phyloP scores from a whole-genome alignment of 2,888 invertebrate species.

The Rotaria socialis region DNA sequence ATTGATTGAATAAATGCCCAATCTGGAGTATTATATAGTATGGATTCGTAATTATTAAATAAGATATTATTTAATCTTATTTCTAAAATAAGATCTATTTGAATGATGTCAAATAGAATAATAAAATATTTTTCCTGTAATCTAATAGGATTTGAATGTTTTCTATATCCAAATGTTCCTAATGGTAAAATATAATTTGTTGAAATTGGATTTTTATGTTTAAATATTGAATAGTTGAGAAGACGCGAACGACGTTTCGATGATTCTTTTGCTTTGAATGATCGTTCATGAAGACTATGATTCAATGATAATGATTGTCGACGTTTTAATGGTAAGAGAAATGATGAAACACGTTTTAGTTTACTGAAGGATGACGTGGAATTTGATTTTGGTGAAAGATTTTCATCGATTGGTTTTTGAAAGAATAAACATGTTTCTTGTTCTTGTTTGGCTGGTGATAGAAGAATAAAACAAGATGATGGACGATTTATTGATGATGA shows the following conservation, averaged over 20 bases:
- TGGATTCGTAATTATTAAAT: background rate
- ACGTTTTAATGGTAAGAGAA: background rate
- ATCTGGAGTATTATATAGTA: background rate
- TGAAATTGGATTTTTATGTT: background rate
- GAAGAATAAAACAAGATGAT: constrained; percentile 1
- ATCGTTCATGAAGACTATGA: constrained; percentile 13
- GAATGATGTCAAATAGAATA: background rate
- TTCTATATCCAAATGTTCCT: background rate
- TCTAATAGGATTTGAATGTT: background rate
- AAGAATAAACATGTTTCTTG: background rate
- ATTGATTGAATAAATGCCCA: background rate
- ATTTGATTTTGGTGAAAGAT: background rate
- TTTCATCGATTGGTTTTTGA: background rate
- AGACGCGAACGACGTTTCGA: background rate
- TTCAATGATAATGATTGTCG: background rate
- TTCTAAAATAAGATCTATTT: background rate
- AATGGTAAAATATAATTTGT: too few species aligned
- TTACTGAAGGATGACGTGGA: background rate
- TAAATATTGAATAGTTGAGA: background rate
- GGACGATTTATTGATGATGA: constrained; percentile 4
- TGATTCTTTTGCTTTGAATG: constrained; percentile 12
- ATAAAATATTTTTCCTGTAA: background rate
- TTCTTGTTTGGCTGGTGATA: background rate
- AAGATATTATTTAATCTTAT: background rate
- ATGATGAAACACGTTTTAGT: background rate